Percentiles rank a stretch among this genome's conserved stretches.
Evolutionary conservation across 2,888 invertebrate genomes (phyloP).

Genomic region (Pyrochroa serraticornis): DNA sequence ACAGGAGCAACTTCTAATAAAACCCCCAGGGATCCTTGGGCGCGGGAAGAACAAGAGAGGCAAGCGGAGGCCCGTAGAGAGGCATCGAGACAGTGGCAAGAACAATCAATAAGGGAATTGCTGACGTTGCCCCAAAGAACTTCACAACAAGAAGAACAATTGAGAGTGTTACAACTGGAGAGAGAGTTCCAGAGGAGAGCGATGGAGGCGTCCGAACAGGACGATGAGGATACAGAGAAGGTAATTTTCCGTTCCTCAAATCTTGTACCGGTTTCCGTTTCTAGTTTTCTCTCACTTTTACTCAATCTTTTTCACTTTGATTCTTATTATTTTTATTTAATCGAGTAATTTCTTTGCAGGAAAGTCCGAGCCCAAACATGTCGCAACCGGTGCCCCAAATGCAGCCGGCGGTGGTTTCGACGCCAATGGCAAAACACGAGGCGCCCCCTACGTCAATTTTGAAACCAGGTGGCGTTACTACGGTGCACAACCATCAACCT

Average conservation of each 20-base stretch:
- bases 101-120: conserved; percentile 85
- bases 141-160: conserved; percentile 83
- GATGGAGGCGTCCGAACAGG: conserved; percentile 74
- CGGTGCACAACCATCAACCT: conserved; percentile 39
- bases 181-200: conserved; percentile 92
- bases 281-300: too few species aligned
- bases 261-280: too few species aligned
- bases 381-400: conserved; percentile 53
- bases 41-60: conserved; percentile 87
- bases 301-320: too few species aligned
- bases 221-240: conserved; percentile 73
- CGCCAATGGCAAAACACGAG: conserved; percentile 51
- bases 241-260: too few species aligned
- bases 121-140: conserved; percentile 72
- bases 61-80: conserved; percentile 75
- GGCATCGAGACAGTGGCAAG: conserved; percentile 79
- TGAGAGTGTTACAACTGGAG: conserved; percentile 88
- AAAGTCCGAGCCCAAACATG: conserved; percentile 51
- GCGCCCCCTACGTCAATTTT: conserved; percentile 53
- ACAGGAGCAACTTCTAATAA: conserved; percentile 31
- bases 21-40: conserved; percentile 82
- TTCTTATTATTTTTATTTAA: too few species aligned
- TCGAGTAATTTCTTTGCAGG: conserved; percentile 38
- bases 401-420: conserved; percentile 51
- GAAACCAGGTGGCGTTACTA: conserved; percentile 57